Base-by-base conservation (phyloP, 2,113 vertebrate genomes). In the Artemisiospiza belli region DNA sequence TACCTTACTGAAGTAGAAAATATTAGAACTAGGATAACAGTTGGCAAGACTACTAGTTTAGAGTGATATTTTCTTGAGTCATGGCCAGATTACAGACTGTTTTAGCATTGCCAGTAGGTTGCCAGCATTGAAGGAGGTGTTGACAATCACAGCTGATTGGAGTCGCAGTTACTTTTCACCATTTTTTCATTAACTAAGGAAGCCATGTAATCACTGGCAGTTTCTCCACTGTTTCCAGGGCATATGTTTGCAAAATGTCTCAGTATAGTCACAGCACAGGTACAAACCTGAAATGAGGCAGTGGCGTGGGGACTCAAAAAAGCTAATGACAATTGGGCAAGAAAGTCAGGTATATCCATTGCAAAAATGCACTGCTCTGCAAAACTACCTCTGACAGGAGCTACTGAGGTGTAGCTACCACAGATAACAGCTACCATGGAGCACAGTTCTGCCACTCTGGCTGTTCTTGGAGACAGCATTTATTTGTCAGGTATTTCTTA, bases 141-240 rank as follows among this genome's bases (percentile, higher is more conserved):
- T 96, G 93, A 96, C 94, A 97, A 91, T 90, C 87, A 87, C 89
- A 94, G 84, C 81, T 95, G 94, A 97, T 83, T 22, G 10, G 75
- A 96, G 70, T 84, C 84, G 69, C 63, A 69, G 93, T 75, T 89
- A 82, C 66, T 95, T 87, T 85, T 89, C 87, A 87, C 62, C n/a
- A 46, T 87, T 85, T 94, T 84, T 95, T 73, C 69, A 64, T 87
- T 16, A 72, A 75, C 89, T 18, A 66, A 82, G 81, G 51, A 61
- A 96, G 74, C 58, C 81, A 82, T 76, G 61, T 46, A 75, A 79
- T 95, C 83, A n/a, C 49, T 51, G 67, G 54, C 58, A 87, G 51
- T 79, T 95, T 77, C 62, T 82, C 67, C 43, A 33, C 25, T 58
- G 58, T 41, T 92, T 92, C 79, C 76, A 72, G 20, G 35, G 30